These are phyloP conservation scores for Melanotaenia boesemani DNA, from an alignment of 2,797 vertebrate species.

Conservation along the genomic window DNA sequence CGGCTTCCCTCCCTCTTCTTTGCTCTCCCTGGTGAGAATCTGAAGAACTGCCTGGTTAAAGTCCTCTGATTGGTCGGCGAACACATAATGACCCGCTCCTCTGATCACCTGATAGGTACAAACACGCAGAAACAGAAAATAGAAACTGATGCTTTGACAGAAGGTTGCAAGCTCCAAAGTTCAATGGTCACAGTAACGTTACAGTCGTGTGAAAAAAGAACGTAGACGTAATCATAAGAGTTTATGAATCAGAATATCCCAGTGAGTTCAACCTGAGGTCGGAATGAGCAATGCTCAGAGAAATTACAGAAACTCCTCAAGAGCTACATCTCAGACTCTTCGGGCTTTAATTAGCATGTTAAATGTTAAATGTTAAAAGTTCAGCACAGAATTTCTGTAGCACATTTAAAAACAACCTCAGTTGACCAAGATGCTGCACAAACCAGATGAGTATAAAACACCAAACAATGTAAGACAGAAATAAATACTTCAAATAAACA, in stretches of 20 bases:
- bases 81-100: constrained; percentile 95
- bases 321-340: no score
- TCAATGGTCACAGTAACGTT: no score
- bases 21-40: constrained; percentile 73
- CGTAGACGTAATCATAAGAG: not conserved
- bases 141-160: constrained; percentile 6
- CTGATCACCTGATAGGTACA: constrained; percentile 87
- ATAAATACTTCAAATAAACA: no score
- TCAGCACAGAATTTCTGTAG: no score
- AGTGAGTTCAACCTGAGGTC: not conserved
- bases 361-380: not conserved
- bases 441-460: no score
- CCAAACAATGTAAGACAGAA: no score
- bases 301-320: not conserved
- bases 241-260: not conserved
- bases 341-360: not conserved
- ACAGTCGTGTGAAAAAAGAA: not conserved
- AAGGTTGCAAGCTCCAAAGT: not conserved
- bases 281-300: not conserved
- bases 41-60: constrained; percentile 92
- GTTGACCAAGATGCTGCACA: no score
- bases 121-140: not conserved
- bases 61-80: constrained; percentile 94
- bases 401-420: no score
- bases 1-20: not conserved